Evolutionary conservation across 2,797 vertebrate species (phyloP).

Genomic region (Oreortyx pictus): DNA sequence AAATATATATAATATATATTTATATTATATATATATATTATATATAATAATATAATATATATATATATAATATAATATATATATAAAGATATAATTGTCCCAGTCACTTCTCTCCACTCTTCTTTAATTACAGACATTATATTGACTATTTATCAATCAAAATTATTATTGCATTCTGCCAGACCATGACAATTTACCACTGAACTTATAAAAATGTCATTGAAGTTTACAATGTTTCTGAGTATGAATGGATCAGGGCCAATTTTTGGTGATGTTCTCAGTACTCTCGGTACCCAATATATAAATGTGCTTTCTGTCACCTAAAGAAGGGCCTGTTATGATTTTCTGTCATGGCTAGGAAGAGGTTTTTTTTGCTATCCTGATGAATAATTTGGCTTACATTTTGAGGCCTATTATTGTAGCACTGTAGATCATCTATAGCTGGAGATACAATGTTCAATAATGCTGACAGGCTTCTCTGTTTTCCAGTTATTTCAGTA

Average conservation of each 20-base stretch:
- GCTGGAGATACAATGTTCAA: background rate
- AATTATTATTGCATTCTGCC: background rate
- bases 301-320: background rate
- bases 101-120: background rate
- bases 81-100: background rate
- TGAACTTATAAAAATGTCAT: background rate
- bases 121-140: background rate
- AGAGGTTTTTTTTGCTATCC: background rate
- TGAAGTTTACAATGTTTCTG: background rate
- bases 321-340: background rate
- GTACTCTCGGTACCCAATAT: background rate
- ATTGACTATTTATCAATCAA: slow-evolving; percentile 26
- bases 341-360: background rate
- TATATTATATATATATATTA: too few species aligned
- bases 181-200: slow-evolving; percentile 9
- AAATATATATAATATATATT: too few species aligned
- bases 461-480: background rate
- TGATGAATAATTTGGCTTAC: background rate
- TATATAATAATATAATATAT: too few species aligned
- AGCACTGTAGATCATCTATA: background rate
- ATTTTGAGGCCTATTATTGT: background rate
- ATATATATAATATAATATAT: too few species aligned
- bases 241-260: background rate
- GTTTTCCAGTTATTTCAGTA: background rate
- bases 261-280: background rate